Evolutionary conservation across 2,888 invertebrate genomes (phyloP).

Genomic region (Anagyrus pseudococci): DNA sequence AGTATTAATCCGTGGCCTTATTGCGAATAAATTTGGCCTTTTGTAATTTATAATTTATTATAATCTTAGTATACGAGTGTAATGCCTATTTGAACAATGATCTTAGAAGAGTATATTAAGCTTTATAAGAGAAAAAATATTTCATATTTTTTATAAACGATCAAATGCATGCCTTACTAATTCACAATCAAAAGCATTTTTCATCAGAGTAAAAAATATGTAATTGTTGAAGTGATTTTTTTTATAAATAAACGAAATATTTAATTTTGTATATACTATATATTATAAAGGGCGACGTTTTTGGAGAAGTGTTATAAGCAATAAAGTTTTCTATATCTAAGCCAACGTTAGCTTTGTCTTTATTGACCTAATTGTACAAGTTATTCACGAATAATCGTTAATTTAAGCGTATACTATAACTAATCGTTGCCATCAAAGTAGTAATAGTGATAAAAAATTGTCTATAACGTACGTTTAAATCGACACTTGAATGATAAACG

Average conservation of each 20-base stretch:
- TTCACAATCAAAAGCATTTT: too few relatives aligned
- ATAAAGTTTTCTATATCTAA: constrained; percentile 29
- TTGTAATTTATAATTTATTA: constrained; percentile 43
- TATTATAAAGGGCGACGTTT: constrained; percentile 6
- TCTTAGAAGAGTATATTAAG: constrained; percentile 2
- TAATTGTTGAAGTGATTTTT: constrained; percentile 2
- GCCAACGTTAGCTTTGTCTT: too few relatives aligned
- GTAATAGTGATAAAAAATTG: too few relatives aligned
- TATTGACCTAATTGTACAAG: too few relatives aligned
- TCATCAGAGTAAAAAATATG: constrained; percentile 15
- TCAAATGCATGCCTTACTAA: constrained; percentile 1
- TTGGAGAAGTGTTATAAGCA: constrained; percentile 16
- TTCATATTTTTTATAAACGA: neutral
- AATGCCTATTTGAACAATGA: constrained; percentile 13
- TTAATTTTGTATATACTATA: constrained; percentile 37
- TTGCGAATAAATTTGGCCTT: constrained; percentile 33
- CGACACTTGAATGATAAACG: too few relatives aligned
- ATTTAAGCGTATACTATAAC: too few relatives aligned
- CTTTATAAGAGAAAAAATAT: neutral
- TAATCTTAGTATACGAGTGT: constrained; percentile 22
- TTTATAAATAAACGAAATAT: constrained; percentile 18
- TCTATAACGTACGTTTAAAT: too few relatives aligned
- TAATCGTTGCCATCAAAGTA: too few relatives aligned
- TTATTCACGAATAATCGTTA: too few relatives aligned
- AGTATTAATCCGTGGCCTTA: constrained; percentile 41